Evolutionary conservation across 2,113 vertebrate species (phyloP), one percentile per base, ranked within the genome.

Genomic region (Halichoeres trimaculatus): DNA sequence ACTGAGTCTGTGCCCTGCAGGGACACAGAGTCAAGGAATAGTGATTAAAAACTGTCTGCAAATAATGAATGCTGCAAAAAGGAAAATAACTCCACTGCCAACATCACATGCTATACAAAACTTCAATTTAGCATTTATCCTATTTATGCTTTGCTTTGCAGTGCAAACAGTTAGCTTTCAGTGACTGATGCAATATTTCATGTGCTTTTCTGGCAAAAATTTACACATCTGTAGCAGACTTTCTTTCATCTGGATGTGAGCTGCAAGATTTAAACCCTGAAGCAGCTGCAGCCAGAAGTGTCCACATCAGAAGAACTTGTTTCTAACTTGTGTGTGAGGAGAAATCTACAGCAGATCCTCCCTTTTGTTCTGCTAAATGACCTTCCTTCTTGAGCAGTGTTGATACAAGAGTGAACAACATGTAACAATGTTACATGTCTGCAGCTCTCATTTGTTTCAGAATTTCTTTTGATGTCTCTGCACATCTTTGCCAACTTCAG

Each of bases 1-100:
- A 99, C 92, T 1, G 96, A 97, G 90, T 99, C 98, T 0, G 97
- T 92, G 80, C 91, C 93, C 98, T 99, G 92, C 56, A 69, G 2
- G 24, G 50, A 65, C 0, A 35, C 35, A 8, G 0, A 50, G 14
- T 57, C 8, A 2, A 16, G 23, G 36, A 36, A 17, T 13, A 6
- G 14, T 36, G 23, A 19, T 20, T 5, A 13, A 38, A 23, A 40
- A 58, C 30, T 30, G 3, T 6, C 30, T 30, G 3, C 6, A 30
- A 30, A 30, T 30, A 30, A 30, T 30, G 30, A 30, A 4, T 30
- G 3, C 30, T 30, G 30, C 6, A 30, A 30, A 4, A 30, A 30
- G 6, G 6, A 30, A 30, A 30, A 30, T n/a, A 30, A 30, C 30
- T 30, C 30, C 6, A 30, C 6, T 30, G n/a, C n/a, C n/a, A n/a